Evolutionary conservation across 2,888 invertebrate genomes (phyloP), one percentile per base, ranked within the genome.

Genomic region (Agrilus cyanescens): DNA sequence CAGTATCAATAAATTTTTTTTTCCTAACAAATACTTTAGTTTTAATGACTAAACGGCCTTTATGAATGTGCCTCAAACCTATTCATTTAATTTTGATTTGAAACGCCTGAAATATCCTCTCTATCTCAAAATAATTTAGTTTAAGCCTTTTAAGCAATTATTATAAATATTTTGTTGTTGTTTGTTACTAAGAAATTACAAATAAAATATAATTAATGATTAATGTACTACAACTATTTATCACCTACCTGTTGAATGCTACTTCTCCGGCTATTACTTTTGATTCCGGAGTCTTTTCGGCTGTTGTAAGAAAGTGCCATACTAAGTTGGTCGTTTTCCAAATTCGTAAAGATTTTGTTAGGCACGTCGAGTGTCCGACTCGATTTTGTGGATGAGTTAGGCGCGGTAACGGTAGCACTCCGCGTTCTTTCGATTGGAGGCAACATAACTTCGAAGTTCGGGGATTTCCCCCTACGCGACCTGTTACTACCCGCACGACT

Each of bases 241-340:
- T 15, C 30, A 46, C 47, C 47, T 53, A 87, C 86, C 77, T 87
- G 86, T 55, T 85, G 86, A 60, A 88, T 86, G 59, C 88, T 88
- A 55, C 87, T 87, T 45, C 88, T 73, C 4, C 88, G 73, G 54
- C 88, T 88, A 43, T 84, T 86, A 62, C 88, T 88, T 54, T 83
- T 75, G 45, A 89, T 89, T 10, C 89, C 89, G 2, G 88, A 89
- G 65, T 89, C 89, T 66, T 89, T 89, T 44, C 89, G 75, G 54
- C 88, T 88, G 56, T 85, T 85, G 40, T 82, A 77, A 2, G 85
- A 83, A 0, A 82, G 80, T 48, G 82, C 82, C 44, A 82, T 74
- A 62, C 83, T 84, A 50, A 82, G 68, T 43, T 78, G 73, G 59
- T 86, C 85, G 16, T 80, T 80, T 34, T 63, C 46, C 37, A 59